Base-by-base conservation (phyloP, 1,140 invertebrate genomes). In the Aphis craccivora region DNA sequence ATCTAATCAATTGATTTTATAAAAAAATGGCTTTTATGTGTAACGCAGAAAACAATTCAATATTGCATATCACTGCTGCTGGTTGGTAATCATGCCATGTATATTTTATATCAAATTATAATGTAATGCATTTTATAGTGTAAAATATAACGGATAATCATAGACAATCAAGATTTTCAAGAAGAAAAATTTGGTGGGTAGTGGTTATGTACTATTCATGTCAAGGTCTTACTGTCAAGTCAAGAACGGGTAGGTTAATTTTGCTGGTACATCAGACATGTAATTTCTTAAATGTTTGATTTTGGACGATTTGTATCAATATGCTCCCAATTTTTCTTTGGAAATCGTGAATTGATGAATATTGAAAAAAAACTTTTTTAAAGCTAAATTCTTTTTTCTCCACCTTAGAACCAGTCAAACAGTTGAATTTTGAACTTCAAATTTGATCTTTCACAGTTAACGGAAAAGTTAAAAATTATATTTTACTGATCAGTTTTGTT, bases 21-120 rank as follows among this genome's bases (percentile, higher is more conserved):
- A 97, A 98, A 95, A 96, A 97, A 93, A 98, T 97, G 96, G 97
- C 98, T 86, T 97, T 98, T 94, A 95, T 98, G 43, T 95, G 97
- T 93, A 97, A 98, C 95, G 96, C 97, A 94, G 97, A 98, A 95
- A 96, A 96, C 94, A 97, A 96, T 94, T 97, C 96, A 94, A 96
- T 97, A 95, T 95, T 99, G 93, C 97, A 98, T 51, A 97, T 97
- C 95, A 96, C 98, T 95, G 97, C 98, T 93, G 97, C 97, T 96
- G 98, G 97, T 98, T 95, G 94, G 90, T 94, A n/a, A 40, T 30
- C 25, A 93, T 51, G 0, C n/a, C 22, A 45, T 76, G 22, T 88
- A 25, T 8, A 93, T 43, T 67, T 67, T 60, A 35, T 45, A 43
- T 45, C 18, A 84, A 84, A 84, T 11, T 86, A 43, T 43, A 84